These are phyloP conservation scores for Bombus confusus DNA, from an alignment of 1,140 invertebrate species.

Conservation along the genomic window DNA sequence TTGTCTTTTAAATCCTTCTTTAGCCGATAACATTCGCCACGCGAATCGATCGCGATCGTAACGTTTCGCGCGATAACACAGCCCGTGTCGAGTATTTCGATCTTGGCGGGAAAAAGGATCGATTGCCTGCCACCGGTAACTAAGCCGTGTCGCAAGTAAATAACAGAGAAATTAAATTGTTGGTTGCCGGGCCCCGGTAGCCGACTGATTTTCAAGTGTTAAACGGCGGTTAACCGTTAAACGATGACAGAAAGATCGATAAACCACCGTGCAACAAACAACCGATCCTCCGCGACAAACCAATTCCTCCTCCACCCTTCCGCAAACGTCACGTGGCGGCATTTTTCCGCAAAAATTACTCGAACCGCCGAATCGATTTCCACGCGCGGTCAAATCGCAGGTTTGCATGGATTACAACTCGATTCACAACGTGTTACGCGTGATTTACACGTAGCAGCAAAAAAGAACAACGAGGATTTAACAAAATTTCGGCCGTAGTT, in stretches of 20 bases:
- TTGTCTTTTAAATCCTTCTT: neutral
- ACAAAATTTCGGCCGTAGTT: no score
- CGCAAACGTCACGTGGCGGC: neutral
- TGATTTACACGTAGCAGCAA: neutral
- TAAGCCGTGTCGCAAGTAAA: neutral
- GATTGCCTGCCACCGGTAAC: neutral
- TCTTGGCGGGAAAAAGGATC: neutral
- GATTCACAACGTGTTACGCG: neutral
- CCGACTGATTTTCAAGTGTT: slow-evolving; percentile 22
- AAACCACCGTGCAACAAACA: neutral
- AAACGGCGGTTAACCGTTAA: slow-evolving; percentile 40
- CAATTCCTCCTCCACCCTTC: neutral
- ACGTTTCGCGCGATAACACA: neutral
- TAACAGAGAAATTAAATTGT: slow-evolving; percentile 17
- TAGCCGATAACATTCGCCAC: neutral
- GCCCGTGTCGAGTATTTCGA: neutral
- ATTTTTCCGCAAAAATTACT: slow-evolving; percentile 22
- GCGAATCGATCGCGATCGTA: neutral
- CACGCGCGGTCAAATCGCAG: neutral
- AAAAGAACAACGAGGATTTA: neutral
- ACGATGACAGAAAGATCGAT: slow-evolving; percentile 31
- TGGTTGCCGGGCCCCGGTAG: neutral
- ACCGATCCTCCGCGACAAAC: neutral
- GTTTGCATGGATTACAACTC: no score
- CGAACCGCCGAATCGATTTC: neutral